Percentiles rank a stretch among this genome's conserved stretches.
These are phyloP conservation scores for Prenolepis imparis DNA, from an alignment of 2,888 invertebrate genomes.

Conservation along the genomic window DNA sequence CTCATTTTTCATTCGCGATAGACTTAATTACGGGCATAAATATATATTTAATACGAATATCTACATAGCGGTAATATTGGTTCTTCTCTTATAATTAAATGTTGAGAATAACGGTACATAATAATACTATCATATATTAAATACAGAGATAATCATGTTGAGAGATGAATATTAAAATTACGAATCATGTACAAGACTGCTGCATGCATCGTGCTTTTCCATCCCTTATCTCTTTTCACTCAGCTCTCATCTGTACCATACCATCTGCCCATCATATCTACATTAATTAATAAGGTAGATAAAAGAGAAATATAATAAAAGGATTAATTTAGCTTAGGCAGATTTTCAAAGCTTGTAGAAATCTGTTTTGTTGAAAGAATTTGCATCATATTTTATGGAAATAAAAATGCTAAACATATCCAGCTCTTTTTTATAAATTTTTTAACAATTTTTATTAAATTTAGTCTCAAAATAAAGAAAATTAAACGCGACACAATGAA, in stretches of 20 bases:
- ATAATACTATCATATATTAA: neutral
- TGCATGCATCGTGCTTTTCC: neutral
- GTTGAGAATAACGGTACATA: neutral
- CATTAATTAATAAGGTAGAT: neutral
- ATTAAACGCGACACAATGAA: neutral
- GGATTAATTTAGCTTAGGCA: neutral
- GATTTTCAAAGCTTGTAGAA: neutral
- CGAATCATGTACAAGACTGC: neutral
- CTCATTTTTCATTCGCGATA: neutral
- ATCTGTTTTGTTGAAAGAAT: neutral
- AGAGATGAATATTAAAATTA: conserved; percentile 4
- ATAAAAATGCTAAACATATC: neutral
- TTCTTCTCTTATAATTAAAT: neutral
- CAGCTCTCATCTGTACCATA: neutral
- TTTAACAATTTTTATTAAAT: neutral
- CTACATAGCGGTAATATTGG: neutral
- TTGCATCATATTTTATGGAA: neutral
- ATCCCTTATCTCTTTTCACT: neutral
- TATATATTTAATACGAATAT: neutral
- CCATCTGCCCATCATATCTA: neutral
- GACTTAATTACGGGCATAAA: conserved; percentile 7
- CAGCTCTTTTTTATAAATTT: too few relatives aligned
- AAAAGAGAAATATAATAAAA: neutral
- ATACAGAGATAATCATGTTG: neutral
- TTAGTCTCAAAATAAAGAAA: neutral